Evolutionary conservation across 2,113 vertebrate species (phyloP).

Genomic region (Oreochromis niloticus): DNA sequence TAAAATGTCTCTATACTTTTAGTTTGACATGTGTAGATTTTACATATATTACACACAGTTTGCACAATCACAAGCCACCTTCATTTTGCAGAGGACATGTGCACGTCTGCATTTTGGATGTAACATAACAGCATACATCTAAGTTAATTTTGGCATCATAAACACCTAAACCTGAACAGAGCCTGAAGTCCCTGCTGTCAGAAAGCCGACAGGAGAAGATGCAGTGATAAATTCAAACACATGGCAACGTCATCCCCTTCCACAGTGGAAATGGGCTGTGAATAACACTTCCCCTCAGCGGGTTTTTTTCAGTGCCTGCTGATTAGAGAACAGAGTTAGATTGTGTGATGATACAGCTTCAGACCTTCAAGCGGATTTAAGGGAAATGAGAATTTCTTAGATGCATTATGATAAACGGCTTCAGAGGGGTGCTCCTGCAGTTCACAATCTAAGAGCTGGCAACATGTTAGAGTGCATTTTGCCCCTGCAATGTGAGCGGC

Average conservation of each 20-base stretch:
- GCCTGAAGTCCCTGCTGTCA: not conserved
- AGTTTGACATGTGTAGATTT: not conserved
- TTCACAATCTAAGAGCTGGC: not conserved
- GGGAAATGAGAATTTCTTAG: not conserved
- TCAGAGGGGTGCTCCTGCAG: not conserved
- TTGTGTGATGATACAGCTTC: not conserved
- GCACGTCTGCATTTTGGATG: not conserved
- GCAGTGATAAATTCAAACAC: not conserved
- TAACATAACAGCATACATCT: not conserved
- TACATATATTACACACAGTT: not conserved
- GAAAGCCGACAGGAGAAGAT: not conserved
- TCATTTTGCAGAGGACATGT: not conserved
- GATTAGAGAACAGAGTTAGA: conserved; percentile 11
- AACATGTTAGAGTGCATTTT: not conserved
- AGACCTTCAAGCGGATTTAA: not conserved
- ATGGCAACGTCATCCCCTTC: not conserved
- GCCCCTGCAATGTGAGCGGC: not conserved
- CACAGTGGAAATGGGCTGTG: conserved; percentile 15
- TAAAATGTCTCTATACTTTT: not conserved
- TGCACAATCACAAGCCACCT: not conserved
- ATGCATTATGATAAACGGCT: not conserved
- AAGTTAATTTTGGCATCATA: not conserved
- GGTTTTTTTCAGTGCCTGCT: not conserved
- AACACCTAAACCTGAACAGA: not conserved
- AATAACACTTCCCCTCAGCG: conserved; percentile 28